These are phyloP conservation scores for Cyrtorhinus lividipennis DNA, from an alignment of 1,140 invertebrate species.

Conservation along the genomic window DNA sequence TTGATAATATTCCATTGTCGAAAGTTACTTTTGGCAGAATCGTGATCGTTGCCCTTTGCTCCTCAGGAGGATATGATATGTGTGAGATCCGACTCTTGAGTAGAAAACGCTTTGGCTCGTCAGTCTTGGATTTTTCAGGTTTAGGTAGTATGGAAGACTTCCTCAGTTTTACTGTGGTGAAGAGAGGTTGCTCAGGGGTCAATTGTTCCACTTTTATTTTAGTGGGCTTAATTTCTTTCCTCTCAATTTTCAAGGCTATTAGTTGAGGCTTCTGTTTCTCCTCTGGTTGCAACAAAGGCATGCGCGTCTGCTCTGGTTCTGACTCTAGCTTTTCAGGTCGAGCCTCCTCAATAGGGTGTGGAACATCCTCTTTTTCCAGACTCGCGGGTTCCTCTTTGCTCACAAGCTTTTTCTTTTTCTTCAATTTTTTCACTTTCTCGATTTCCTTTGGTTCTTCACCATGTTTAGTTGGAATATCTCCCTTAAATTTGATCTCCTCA, in stretches of 20 bases:
- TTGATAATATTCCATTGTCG: slow-evolving; percentile 46
- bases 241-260: slow-evolving; percentile 26
- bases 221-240: slow-evolving; percentile 34
- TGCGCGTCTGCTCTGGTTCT: slow-evolving; percentile 1
- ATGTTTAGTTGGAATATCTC: slow-evolving; percentile 21
- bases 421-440: slow-evolving; percentile 14
- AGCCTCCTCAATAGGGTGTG: slow-evolving; percentile 18
- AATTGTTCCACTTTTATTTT: slow-evolving; percentile 32
- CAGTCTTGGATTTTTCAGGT: slow-evolving; percentile 34
- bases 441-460: not conserved
- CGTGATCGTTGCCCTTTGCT: slow-evolving; percentile 23
- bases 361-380: slow-evolving; percentile 1
- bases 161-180: slow-evolving; percentile 46
- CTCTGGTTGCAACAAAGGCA: not conserved
- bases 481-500: slow-evolving; percentile 19
- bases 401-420: slow-evolving; percentile 12
- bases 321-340: slow-evolving; percentile 20
- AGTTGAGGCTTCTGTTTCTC: slow-evolving; percentile 18
- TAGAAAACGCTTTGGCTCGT: slow-evolving; percentile 42
- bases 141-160: slow-evolving; percentile 36
- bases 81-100: slow-evolving; percentile 45
- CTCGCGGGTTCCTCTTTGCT: not conserved
- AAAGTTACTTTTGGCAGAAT: slow-evolving; percentile 26
- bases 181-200: slow-evolving; percentile 35
- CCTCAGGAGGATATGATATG: slow-evolving; percentile 34